Conservation (phyloP, 64 coral and sea anemone species). For the Montipora efflorescens region DNA sequence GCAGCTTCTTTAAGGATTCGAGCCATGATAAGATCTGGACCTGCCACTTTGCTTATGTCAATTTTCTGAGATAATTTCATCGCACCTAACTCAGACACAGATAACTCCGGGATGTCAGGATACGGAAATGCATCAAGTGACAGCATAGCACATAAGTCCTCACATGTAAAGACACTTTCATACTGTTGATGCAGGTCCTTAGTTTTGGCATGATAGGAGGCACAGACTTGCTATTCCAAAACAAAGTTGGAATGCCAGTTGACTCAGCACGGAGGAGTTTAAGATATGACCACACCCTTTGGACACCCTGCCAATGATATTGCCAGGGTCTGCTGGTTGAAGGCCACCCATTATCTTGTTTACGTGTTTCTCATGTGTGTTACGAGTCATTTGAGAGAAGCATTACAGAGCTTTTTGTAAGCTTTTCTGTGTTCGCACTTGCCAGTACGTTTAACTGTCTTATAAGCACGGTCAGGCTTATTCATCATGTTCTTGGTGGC, state of each 20-base stretch:
- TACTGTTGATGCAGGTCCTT: neutral
- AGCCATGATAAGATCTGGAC: neutral
- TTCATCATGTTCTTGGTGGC: conserved; percentile 15
- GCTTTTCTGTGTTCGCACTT: conserved; percentile 7
- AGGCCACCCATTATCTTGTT: neutral
- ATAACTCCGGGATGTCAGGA: neutral
- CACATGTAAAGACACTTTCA: conserved; percentile 22
- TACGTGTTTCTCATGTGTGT: conserved; percentile 18
- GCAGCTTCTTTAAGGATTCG: neutral
- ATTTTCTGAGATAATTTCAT: conserved; percentile 10
- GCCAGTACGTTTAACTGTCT: conserved; percentile 15
- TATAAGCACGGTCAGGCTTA: conserved; percentile 2
- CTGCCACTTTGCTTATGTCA: neutral
- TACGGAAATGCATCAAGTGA: conserved; percentile 14
- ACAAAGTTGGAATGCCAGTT: conserved; percentile 17
- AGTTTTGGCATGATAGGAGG: neutral
- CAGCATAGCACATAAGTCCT: neutral
- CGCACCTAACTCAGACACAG: neutral
- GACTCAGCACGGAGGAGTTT: conserved; percentile 32
- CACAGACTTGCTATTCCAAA: neutral
- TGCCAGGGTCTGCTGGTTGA: neutral
- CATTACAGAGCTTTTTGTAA: conserved; percentile 23
- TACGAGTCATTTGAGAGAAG: conserved; percentile 21
- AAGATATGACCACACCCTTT: conserved; percentile 43
- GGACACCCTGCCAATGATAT: neutral